Conservation (phyloP, 1,140 invertebrate species). For the Platyura marginata region DNA sequence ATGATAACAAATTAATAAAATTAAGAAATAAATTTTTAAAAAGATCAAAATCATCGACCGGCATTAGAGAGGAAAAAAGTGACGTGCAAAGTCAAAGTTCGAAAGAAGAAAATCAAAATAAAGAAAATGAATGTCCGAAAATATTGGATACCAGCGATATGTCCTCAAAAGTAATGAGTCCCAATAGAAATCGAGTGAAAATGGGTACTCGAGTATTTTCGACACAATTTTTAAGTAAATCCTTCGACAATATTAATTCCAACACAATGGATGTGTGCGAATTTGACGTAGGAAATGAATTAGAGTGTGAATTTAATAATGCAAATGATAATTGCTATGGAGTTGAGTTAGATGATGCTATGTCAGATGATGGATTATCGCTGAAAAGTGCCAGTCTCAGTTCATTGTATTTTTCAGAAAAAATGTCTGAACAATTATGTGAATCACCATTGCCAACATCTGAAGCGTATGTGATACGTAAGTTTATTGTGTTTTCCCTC, state of each 20-base stretch:
- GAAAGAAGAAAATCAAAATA: slow-evolving; percentile 29
- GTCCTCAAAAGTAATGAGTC: slow-evolving; percentile 1
- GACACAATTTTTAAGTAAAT: slow-evolving; percentile 6
- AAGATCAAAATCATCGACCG: slow-evolving; percentile 1
- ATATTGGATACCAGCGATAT: neutral
- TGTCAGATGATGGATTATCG: neutral
- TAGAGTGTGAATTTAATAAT: too few species aligned
- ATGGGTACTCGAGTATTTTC: slow-evolving; percentile 47
- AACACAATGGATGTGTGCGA: neutral
- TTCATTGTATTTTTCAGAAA: neutral
- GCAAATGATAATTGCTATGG: too few species aligned
- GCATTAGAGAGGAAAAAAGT: neutral
- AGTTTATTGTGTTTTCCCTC: neutral
- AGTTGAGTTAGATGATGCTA: too few species aligned
- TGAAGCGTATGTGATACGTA: slow-evolving; percentile 5
- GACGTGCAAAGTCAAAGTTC: neutral
- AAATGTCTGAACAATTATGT: neutral
- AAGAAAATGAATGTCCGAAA: slow-evolving; percentile 44
- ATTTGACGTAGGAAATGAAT: neutral
- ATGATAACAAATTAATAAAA: slow-evolving; percentile 3
- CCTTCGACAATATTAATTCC: slow-evolving; percentile 3
- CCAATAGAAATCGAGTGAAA: slow-evolving; percentile 42
- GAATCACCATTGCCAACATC: neutral
- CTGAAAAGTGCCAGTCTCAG: neutral
- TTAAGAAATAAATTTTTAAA: slow-evolving; percentile 3